A percentile compares a stretch with the other conserved stretches of the same genome.
These are phyloP conservation scores for Hypselothyrea guttata DNA, from an alignment of 2,888 invertebrate genomes.

Conservation along the genomic window DNA sequence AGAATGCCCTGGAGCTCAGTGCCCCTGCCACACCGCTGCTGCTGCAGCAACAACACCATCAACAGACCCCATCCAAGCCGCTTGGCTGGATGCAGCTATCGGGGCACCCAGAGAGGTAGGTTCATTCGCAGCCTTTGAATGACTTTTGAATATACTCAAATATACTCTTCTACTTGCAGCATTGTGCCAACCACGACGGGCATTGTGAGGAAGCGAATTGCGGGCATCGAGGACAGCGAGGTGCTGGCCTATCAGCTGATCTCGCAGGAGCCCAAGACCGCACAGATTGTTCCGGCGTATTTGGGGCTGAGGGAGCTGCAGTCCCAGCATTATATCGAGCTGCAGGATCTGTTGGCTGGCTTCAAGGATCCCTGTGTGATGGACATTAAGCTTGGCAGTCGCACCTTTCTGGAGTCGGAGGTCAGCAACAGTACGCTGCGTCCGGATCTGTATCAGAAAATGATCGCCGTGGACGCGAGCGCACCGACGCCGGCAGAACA, in stretches of 20 bases:
- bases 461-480: constrained; percentile 93
- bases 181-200: constrained; percentile 96
- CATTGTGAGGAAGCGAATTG: constrained; percentile 95
- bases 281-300: constrained; percentile 89
- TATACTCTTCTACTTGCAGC: constrained; percentile 81
- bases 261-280: constrained; percentile 86
- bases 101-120: constrained; percentile 90
- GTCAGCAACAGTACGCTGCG: constrained; percentile 93
- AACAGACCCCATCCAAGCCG: constrained; percentile 72
- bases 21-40: constrained; percentile 95
- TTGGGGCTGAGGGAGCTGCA: constrained; percentile 90
- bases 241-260: constrained; percentile 90
- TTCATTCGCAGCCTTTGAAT: background rate
- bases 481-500: constrained; percentile 94
- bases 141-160: background rate
- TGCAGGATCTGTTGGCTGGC: constrained; percentile 95
- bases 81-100: constrained; percentile 93
- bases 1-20: constrained; percentile 95
- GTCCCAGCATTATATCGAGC: constrained; percentile 93
- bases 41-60: constrained; percentile 87
- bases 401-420: constrained; percentile 97
- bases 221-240: constrained; percentile 88
- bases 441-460: constrained; percentile 95
- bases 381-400: constrained; percentile 98
- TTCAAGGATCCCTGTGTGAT: constrained; percentile 97